Conservation (phyloP, 2,797 vertebrate genomes). For the Phoxinus dragarum region DNA sequence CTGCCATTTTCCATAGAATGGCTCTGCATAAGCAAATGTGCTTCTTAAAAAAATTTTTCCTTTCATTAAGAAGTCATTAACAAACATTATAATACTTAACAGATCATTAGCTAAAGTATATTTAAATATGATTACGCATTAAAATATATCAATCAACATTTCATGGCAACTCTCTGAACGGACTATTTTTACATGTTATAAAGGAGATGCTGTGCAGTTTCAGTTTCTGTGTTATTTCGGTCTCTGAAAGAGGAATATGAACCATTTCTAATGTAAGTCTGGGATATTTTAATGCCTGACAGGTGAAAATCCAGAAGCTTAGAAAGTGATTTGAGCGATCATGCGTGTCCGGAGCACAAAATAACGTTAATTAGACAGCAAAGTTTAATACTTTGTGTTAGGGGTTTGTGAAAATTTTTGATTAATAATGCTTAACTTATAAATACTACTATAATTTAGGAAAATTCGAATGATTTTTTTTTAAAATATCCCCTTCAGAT, state of each 20-base stretch:
- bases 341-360: neutral
- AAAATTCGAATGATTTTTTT: neutral
- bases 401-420: neutral
- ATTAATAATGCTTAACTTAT: neutral
- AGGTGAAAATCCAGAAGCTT: neutral
- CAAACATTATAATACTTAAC: conserved; percentile 18
- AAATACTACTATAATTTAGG: neutral
- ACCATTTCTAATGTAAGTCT: neutral
- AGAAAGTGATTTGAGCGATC: neutral
- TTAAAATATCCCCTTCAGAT: neutral
- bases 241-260: neutral
- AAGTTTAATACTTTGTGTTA: neutral
- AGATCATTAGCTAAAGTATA: conserved; percentile 12
- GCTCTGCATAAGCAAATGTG: neutral
- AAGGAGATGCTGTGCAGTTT: neutral
- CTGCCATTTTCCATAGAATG: neutral
- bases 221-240: neutral
- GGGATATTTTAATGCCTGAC: neutral
- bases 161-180: neutral
- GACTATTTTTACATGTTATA: neutral
- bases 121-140: neutral
- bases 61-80: conserved; percentile 31
- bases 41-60: neutral
- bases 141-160: conserved; percentile 8
- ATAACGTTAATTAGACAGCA: too few species aligned